A percentile compares a stretch with the other conserved stretches of the same genome.
phyloP scores from a whole-genome alignment of 1,140 invertebrate species.

The Galleria mellonella region DNA sequence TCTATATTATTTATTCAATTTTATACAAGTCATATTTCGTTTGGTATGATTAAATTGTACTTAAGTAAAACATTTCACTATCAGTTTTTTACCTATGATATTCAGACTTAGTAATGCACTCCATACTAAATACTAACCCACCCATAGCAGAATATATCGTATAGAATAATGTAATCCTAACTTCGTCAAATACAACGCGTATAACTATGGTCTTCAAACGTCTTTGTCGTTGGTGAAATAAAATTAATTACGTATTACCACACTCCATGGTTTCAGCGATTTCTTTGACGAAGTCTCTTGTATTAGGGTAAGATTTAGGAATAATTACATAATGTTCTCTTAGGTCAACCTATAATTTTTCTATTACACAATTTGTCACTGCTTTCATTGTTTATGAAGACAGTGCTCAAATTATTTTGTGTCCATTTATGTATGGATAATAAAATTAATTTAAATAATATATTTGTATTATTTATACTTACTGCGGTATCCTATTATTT shows the following conservation, averaged over 20 bases:
- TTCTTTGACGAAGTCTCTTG: not conserved
- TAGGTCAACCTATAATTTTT: slow-evolving; percentile 61
- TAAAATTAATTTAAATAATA: slow-evolving; percentile 54
- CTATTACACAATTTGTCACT: slow-evolving; percentile 59
- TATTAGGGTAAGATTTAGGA: slow-evolving; percentile 42
- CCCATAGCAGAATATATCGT: slow-evolving; percentile 15
- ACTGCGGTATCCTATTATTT: too few relatives aligned
- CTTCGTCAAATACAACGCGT: too few relatives aligned
- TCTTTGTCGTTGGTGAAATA: too few relatives aligned
- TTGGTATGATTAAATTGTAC: too few relatives aligned
- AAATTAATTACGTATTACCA: slow-evolving; percentile 19
- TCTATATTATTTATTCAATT: too few relatives aligned
- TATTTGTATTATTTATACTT: slow-evolving; percentile 22
- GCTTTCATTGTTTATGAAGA: slow-evolving; percentile 57
- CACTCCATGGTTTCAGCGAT: not conserved
- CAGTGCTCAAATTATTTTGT: slow-evolving; percentile 58
- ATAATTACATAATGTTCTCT: slow-evolving; percentile 52
- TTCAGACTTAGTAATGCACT: slow-evolving; percentile 34
- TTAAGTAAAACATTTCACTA: too few relatives aligned
- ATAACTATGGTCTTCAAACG: too few relatives aligned
- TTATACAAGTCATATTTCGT: too few relatives aligned
- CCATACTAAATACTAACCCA: slow-evolving; percentile 18
- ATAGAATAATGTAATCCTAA: slow-evolving; percentile 29
- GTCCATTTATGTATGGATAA: slow-evolving; percentile 68
- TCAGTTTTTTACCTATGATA: slow-evolving; percentile 5